Conservation (phyloP, 2,797 vertebrate genomes). For the Chelmon rostratus region DNA sequence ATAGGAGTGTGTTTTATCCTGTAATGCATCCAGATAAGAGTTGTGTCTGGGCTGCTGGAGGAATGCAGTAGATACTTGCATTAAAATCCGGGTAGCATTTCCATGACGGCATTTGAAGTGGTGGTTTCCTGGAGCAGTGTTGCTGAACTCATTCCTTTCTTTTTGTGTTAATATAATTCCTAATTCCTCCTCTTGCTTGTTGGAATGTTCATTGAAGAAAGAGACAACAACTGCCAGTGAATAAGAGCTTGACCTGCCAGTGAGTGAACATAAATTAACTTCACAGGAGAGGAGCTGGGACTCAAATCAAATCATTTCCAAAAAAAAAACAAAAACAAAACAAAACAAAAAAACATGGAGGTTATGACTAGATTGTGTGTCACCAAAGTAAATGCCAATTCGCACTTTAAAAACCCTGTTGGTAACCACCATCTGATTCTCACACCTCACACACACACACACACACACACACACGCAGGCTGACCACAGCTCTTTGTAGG, state of each 20-base stretch:
- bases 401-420: conserved; percentile 31
- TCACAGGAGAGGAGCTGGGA: neutral
- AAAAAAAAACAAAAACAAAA: too few relatives aligned
- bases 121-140: conserved; percentile 56
- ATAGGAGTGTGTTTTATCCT: neutral
- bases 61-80: conserved; percentile 70
- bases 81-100: conserved; percentile 34
- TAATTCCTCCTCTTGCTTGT: conserved; percentile 45
- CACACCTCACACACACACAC: conserved; percentile 32
- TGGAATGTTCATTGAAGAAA: conserved; percentile 52
- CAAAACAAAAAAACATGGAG: conserved; percentile 19
- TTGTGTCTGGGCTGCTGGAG: conserved; percentile 50
- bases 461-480: conserved; percentile 42
- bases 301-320: conserved; percentile 4
- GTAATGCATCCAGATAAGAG: conserved; percentile 37
- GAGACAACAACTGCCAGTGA: conserved; percentile 35
- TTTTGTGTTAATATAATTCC: conserved; percentile 48
- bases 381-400: conserved; percentile 33
- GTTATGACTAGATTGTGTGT: conserved; percentile 48
- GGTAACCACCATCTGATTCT: conserved; percentile 63
- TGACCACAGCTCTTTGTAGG: conserved; percentile 72
- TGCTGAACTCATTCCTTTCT: conserved; percentile 46
- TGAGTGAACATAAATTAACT: conserved; percentile 31
- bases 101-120: conserved; percentile 67
- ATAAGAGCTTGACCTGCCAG: conserved; percentile 39